Evolutionary conservation across 2,888 invertebrate species (phyloP), one percentile per base, ranked within the genome.

Genomic region (Apodemia hepburni): DNA sequence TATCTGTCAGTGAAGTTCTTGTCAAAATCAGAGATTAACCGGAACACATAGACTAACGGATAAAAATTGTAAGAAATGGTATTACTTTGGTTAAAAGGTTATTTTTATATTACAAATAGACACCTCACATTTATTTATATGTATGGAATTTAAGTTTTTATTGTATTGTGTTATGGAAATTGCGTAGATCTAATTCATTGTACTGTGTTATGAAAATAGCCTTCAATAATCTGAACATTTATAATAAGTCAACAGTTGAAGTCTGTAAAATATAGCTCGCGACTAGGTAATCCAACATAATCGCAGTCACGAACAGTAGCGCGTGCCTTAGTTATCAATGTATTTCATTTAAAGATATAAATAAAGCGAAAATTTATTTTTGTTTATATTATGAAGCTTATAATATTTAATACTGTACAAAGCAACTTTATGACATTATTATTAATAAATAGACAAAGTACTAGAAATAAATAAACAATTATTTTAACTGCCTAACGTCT

Each of bases 241-340:
- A 22, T 12, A 51, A 12, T 51, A 51, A 51, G 27, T 51, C 51
- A 51, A 9, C n/a, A 22, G 51, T 6, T 38, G 51, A 59, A 59
- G 58, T 54, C 59, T 62, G 63, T 61, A 51, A 64, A 61, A 49
- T 38, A 22, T 18, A 51, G 58, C 60, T 51, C 35, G 12, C 59
- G 61, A 62, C 63, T 61, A 57, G 59, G 45, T 58, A 59, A 66
- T 66, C 68, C 61, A 35, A 57, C 62, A 51, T 64, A 65, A 68
- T 66, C 66, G 49, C 51, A 64, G 66, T 65, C 68, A 65, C 66
- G 65, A 61, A 65, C 65, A 65, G 68, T 66, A 66, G 66, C 66
- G 66, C 66, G 62, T 68, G 61, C 59, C 59, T 63, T 27, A 29
- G 42, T 65, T 61, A 65, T 63, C 59, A 64, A 57, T n/a, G 54